Base-by-base conservation (phyloP, 2,797 vertebrate species). In the Pygocentrus nattereri region DNA sequence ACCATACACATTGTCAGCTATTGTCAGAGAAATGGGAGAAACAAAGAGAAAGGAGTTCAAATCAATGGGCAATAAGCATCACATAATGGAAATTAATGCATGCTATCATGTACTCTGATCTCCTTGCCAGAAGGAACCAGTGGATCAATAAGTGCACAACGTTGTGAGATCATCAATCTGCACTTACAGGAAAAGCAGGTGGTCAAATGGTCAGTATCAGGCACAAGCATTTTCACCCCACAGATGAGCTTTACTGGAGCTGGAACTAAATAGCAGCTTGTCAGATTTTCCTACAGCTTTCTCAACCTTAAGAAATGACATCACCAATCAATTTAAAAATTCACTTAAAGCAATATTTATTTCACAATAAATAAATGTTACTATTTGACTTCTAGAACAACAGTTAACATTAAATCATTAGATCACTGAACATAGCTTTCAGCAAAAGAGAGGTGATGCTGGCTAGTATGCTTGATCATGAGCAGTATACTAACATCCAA, bases 171-270 rank as follows among this genome's bases (percentile, higher is more conserved):
- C 78, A 70, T 62, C 19, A 18, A 73, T 74, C 27, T 49, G 41
- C 71, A 78, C 73, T 79, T 61, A 79, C 74, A 54, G 78, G 71
- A 78, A 76, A 75, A 18, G 25, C 73, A 56, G 70, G 74, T 49
- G 5, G 2, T 13, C 68, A 50, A 71, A 78, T 59, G 0, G 1
- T 12, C 15, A 21, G 31, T 68, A 73, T 76, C 74, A 13, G 58
- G 68, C 34, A 49, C 38, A 5, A 31, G 25, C 49, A 10, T 27
- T 21, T 34, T 49, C 13, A 52, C 19, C 64, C 23, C 58, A 62
- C 6, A 56, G 49, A 41, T 52, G 41, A 70, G 62, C 25, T 49
- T 31, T 52, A 61, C 7, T 69, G 76, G 7, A 5, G 5, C 34
- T 41, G 56, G 34, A 64, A 58, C 44, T 62, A 72, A 76, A 52